Percentiles rank a stretch among this genome's conserved stretches.
phyloP scores from a whole-genome alignment of 2,113 vertebrate genomes.

The Podarcis muralis region DNA sequence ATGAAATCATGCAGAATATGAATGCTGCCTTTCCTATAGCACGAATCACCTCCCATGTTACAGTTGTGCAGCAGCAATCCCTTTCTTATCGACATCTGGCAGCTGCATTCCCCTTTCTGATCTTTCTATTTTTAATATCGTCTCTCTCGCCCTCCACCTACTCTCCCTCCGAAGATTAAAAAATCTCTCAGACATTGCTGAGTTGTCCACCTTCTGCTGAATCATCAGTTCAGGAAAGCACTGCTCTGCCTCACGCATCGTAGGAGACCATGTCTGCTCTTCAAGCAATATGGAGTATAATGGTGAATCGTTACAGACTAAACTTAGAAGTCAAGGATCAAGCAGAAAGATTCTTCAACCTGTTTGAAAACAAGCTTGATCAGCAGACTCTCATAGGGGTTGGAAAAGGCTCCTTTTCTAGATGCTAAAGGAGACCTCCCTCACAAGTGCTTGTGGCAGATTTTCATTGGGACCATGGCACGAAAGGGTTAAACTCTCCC shows the following conservation, averaged over 20 bases:
- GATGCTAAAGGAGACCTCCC: neutral
- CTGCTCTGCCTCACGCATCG: neutral
- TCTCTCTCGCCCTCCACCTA: neutral
- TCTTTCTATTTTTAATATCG: neutral
- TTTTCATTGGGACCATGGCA: neutral
- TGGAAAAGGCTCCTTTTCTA: neutral
- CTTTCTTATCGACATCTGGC: constrained; percentile 4
- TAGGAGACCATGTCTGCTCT: neutral
- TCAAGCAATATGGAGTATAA: accelerated
- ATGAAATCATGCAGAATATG: neutral
- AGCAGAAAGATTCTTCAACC: neutral
- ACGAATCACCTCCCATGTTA: neutral
- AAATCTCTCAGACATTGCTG: constrained; percentile 6
- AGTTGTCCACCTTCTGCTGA: neutral
- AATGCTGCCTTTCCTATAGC: accelerated
- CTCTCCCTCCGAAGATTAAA: neutral
- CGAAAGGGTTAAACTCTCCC: neutral
- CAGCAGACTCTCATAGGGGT: neutral
- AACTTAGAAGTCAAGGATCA: neutral
- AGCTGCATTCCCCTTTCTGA: neutral
- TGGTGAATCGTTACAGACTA: neutral
- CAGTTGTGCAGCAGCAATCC: accelerated
- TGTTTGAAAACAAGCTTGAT: neutral
- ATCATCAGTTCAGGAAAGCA: neutral
- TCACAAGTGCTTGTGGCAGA: neutral